Evolutionary conservation across 2,113 vertebrate genomes (phyloP).

Genomic region (Riparia riparia): DNA sequence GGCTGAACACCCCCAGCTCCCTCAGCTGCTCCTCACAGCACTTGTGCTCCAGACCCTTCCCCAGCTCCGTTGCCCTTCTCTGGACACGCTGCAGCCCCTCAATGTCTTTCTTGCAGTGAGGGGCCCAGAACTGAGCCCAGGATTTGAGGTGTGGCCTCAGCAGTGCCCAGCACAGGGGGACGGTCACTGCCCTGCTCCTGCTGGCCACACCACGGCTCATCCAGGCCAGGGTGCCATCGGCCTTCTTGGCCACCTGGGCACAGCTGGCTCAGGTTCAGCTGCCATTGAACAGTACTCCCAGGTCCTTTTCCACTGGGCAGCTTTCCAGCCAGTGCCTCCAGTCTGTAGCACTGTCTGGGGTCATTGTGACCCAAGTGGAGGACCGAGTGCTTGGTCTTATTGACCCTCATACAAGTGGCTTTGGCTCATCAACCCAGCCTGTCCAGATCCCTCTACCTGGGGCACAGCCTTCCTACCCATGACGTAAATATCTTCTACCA

Average conservation of each 20-base stretch:
- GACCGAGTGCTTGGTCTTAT: neutral
- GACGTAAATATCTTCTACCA: neutral
- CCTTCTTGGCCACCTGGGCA: neutral
- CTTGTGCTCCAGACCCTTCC: neutral
- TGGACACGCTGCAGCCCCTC: accelerated
- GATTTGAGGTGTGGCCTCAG: accelerated
- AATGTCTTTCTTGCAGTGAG: neutral
- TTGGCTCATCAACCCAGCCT: neutral
- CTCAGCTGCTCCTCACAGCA: neutral
- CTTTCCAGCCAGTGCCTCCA: neutral
- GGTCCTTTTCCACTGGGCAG: neutral
- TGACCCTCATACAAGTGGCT: neutral
- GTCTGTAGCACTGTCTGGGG: neutral
- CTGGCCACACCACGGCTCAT: neutral
- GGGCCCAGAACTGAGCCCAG: neutral
- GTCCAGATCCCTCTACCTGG: neutral
- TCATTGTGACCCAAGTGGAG: neutral
- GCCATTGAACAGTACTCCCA: too few species aligned
- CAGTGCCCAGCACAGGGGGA: neutral
- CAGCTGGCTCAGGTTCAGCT: neutral
- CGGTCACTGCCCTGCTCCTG: neutral
- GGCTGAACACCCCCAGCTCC: neutral
- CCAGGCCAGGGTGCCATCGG: neutral
- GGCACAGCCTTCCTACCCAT: neutral
- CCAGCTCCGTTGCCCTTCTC: accelerated